Base-by-base conservation (phyloP, 2,888 invertebrate species). In the Cantharis rustica region DNA sequence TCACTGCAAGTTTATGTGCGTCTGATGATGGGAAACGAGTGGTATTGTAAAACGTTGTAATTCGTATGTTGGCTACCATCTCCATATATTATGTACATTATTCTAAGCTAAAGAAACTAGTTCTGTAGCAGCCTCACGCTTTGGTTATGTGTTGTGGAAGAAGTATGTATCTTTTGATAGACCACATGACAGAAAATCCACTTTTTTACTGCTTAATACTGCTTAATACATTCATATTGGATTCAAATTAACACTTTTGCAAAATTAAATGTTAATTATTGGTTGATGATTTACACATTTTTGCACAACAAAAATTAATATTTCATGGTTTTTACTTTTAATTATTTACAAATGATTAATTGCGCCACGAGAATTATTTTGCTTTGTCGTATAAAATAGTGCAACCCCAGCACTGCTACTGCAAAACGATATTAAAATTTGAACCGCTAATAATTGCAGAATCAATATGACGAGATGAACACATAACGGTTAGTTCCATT, bases 301-400 rank as follows among this genome's bases (percentile, higher is more conserved):
- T 47, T 47, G 7, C 1, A 5, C 7, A 47, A 7, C 47, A 47
- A 9, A n/a, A 47, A 47, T 47, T 47, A 47, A n/a, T 47, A 47
- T 47, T 47, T n/a, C 11, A 47, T 47, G 4, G 47, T 47, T 47
- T n/a, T 47, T 47, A 47, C 47, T n/a, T 47, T 47, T 47, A 47
- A 47, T 47, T 47, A 47, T 47, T 47, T 47, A 47, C 47, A 47
- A n/a, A 47, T 47, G 71, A 16, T 69, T 76, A 69, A 76, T 74
- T 73, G 69, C 71, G 16, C 47, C 69, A 61, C 69, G 62, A 72
- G 71, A 77, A 74, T 77, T 77, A 71, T 74, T 77, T 74, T 47
- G 16, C 61, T 23, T 17, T 16, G 23, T 69, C 69, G 72, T 77
- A 75, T 72, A 74, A 68, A 77, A 72, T 71, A 68, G 68, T 68